Base-by-base conservation (phyloP, 2,113 vertebrate species). In the Talpa occidentalis region DNA sequence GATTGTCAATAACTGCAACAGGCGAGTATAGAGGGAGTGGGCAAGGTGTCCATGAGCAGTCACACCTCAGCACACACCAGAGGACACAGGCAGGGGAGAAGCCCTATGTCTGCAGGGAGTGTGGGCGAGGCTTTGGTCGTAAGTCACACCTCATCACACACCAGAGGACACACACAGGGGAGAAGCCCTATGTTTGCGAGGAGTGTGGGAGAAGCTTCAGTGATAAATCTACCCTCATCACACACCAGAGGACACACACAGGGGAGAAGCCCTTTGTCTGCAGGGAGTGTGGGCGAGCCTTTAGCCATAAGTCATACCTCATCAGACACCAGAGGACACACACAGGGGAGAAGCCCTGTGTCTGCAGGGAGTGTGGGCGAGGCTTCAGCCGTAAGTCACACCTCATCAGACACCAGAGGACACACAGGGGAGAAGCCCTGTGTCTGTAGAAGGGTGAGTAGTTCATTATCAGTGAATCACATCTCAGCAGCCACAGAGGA, bases 281-380 rank as follows among this genome's bases (percentile, higher is more conserved):
- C 77, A 70, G 54, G 26, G 44, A 88, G 19, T 95, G 95, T 40
- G 77, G 81, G 19, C 14, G 2, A 37, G 19, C 37, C 44, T 85
- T 70, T 1, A 72, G 35, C 22, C 0, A 0, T 0, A 86, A 22
- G n/a, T 66, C 56, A 60, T 0, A 0, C 12, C 89, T 90, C 54
- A 42, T 1, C 10, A 10, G 0, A 3, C 96, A 94, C 59, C 52
- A 90, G 44, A 83, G 52, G 72, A 76, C 60, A 66, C 87, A 87
- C 81, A 47, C 74, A 17, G 83, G 78, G 21, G 77, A 76, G 95
- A 95, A 87, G 82, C 62, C 92, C 40, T 40, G 35, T 64, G 79
- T 80, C 11, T 88, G 84, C 60, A 52, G 70, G 66, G 66, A 66
- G 32, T 94, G 83, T 40, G 49, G 64, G 9, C 73, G 6, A 60